A percentile compares a stretch with the other conserved stretches of the same genome.
Evolutionary conservation across 2,888 invertebrate genomes (phyloP).

Genomic region (Orchestes rusci): DNA sequence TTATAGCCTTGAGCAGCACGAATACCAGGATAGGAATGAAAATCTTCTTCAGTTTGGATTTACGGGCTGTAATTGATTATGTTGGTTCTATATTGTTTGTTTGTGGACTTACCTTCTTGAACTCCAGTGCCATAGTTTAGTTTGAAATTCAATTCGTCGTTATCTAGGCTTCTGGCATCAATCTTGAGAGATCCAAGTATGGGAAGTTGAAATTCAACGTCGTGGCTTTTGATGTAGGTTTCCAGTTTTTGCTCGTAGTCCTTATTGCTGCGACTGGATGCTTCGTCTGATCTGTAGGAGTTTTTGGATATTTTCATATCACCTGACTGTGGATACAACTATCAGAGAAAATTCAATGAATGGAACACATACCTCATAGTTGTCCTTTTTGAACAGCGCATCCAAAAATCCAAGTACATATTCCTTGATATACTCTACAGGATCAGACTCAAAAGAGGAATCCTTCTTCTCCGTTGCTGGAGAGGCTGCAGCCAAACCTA

Average conservation of each 20-base stretch:
- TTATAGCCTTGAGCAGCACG: constrained; percentile 78
- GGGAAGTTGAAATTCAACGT: constrained; percentile 71
- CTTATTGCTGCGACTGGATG: constrained; percentile 51
- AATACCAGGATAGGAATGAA: constrained; percentile 77
- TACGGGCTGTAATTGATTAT: constrained; percentile 20
- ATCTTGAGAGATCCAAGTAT: constrained; percentile 66
- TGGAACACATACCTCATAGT: constrained; percentile 30
- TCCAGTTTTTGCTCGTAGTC: constrained; percentile 61
- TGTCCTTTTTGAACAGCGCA: constrained; percentile 71
- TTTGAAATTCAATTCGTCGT: constrained; percentile 67
- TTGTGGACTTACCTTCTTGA: constrained; percentile 31
- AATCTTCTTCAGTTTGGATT: constrained; percentile 77
- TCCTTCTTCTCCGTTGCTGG: constrained; percentile 69
- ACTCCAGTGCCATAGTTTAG: constrained; percentile 51
- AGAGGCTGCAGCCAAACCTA: constrained; percentile 47
- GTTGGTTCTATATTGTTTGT: background rate
- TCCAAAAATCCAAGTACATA: constrained; percentile 62
- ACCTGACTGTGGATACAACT: constrained; percentile 57
- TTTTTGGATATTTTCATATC: constrained; percentile 69
- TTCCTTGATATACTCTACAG: constrained; percentile 76
- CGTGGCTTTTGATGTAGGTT: constrained; percentile 67
- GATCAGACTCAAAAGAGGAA: constrained; percentile 69
- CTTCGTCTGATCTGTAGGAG: constrained; percentile 55
- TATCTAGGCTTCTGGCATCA: constrained; percentile 69
- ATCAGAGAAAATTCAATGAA: background rate